phyloP scores from a whole-genome alignment of 92 coral and sea anemone species.

The Porites lobata region DNA sequence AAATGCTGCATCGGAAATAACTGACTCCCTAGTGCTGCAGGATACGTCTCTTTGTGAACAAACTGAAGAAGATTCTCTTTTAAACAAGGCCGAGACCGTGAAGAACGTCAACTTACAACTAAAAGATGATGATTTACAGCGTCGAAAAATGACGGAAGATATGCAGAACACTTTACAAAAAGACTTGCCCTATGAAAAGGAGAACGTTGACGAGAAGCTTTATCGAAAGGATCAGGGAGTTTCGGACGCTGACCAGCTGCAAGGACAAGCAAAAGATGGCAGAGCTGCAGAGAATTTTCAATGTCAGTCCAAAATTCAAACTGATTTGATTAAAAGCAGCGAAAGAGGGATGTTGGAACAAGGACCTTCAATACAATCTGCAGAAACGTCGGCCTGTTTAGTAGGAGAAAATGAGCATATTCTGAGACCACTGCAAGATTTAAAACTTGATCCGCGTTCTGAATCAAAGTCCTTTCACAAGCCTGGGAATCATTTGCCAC shows the following conservation, averaged over 20 bases:
- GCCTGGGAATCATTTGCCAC: neutral
- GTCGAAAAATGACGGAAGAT: neutral
- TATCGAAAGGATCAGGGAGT: neutral
- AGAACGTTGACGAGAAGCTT: neutral
- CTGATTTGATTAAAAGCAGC: neutral
- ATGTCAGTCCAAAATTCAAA: neutral
- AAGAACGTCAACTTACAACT: neutral
- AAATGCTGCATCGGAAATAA: neutral
- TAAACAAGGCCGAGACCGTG: neutral
- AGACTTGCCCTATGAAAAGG: neutral
- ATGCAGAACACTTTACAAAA: neutral
- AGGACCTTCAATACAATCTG: neutral
- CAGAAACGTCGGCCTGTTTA: neutral
- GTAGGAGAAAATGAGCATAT: neutral
- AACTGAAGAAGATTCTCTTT: neutral
- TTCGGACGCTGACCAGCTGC: too few relatives aligned
- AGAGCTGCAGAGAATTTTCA: neutral
- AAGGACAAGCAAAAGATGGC: neutral
- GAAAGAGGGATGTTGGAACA: neutral
- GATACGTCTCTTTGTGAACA: too few relatives aligned
- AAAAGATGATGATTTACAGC: neutral
- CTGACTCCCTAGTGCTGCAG: neutral
- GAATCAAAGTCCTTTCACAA: neutral
- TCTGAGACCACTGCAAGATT: neutral
- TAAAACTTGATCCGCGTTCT: neutral